These are phyloP conservation scores for Larimichthys crocea DNA, from an alignment of 2,113 vertebrate species.

Conservation along the genomic window DNA sequence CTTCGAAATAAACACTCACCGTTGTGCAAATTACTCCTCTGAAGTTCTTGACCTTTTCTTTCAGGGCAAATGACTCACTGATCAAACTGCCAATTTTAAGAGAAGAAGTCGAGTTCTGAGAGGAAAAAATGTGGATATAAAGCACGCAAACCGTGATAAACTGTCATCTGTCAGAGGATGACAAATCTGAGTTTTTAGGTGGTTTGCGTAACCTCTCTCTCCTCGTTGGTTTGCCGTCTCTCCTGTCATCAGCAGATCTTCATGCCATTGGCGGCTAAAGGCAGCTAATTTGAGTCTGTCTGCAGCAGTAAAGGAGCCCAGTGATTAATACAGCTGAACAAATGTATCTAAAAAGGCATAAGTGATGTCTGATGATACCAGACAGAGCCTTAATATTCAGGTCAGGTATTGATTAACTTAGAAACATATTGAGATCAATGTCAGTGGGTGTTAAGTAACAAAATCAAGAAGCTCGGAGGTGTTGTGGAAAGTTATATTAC, in stretches of 20 bases:
- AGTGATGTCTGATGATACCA: background rate
- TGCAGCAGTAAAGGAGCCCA: background rate
- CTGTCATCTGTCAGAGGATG: background rate
- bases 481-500: background rate
- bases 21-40: background rate
- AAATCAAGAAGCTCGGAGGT: background rate
- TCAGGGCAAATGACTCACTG: background rate
- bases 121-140: background rate
- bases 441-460: background rate
- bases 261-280: background rate
- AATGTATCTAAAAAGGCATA: background rate
- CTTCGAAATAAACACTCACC: background rate
- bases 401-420: background rate
- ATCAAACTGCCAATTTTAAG: background rate
- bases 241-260: conserved; percentile 25
- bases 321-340: conserved; percentile 15
- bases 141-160: background rate
- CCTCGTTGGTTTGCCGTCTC: background rate
- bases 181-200: background rate
- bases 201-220: background rate
- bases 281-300: conserved; percentile 14
- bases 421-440: background rate
- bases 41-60: conserved; percentile 1
- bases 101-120: background rate
- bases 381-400: background rate